A percentile compares a stretch with the other conserved stretches of the same genome.
These are phyloP conservation scores for Ctenochaetus hawaiiensis DNA, from an alignment of 2,797 vertebrate species.

Conservation along the genomic window DNA sequence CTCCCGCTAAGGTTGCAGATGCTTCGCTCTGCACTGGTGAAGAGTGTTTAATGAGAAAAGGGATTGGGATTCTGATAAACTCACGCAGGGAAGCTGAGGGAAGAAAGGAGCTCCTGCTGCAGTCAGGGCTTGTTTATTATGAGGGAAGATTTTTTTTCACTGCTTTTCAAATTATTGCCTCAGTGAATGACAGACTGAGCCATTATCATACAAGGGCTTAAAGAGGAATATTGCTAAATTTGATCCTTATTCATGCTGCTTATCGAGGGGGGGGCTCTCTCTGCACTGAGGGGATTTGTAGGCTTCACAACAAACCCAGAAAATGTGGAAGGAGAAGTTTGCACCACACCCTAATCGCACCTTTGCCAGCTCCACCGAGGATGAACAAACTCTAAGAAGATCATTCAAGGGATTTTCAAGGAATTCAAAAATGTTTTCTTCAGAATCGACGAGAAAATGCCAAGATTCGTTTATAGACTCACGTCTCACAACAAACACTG, in stretches of 20 bases:
- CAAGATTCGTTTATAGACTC: not conserved
- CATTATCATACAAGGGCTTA: slow-evolving; percentile 40
- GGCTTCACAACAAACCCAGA: slow-evolving; percentile 30
- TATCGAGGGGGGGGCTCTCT: not conserved
- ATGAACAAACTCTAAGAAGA: slow-evolving; percentile 24
- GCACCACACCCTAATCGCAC: slow-evolving; percentile 30
- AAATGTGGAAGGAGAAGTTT: slow-evolving; percentile 28
- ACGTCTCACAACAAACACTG: not conserved
- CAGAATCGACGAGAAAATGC: slow-evolving; percentile 21
- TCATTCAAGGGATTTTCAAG: slow-evolving; percentile 18
- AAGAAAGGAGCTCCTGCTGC: slow-evolving; percentile 32
- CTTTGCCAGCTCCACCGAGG: slow-evolving; percentile 9
- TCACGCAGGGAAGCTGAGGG: slow-evolving; percentile 37
- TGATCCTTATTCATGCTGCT: slow-evolving; percentile 37
- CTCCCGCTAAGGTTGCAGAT: slow-evolving; percentile 74
- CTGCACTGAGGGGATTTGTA: slow-evolving; percentile 36
- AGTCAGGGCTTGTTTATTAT: slow-evolving; percentile 46
- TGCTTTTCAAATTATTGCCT: slow-evolving; percentile 51
- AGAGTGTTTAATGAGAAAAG: slow-evolving; percentile 71
- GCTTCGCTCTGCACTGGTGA: slow-evolving; percentile 55
- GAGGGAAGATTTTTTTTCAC: slow-evolving; percentile 22
- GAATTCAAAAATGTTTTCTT: slow-evolving; percentile 10
- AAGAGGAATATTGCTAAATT: slow-evolving; percentile 39
- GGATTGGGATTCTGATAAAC: slow-evolving; percentile 57
- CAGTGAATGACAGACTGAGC: slow-evolving; percentile 43